phyloP scores from a whole-genome alignment of 2,797 vertebrate species.

The Oryzias dopingdopingensis region DNA sequence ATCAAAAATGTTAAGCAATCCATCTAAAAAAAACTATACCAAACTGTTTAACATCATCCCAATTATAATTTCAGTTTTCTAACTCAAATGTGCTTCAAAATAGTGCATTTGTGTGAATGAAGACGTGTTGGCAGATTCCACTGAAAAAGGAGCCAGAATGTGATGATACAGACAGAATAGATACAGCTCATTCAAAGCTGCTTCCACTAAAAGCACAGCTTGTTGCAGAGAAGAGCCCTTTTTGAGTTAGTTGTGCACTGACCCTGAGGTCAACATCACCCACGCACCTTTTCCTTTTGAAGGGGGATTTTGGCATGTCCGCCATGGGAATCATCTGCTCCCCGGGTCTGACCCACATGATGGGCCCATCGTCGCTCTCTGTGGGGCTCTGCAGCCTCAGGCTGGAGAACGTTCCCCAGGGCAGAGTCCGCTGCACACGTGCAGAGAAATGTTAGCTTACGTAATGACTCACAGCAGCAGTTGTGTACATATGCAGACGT shows the following conservation, averaged over 20 bases:
- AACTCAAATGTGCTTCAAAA: too few species aligned
- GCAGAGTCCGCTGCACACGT: constrained; percentile 87
- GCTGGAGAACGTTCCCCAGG: constrained; percentile 96
- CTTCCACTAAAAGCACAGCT: too few species aligned
- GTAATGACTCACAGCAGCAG: neutral
- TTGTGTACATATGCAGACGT: neutral
- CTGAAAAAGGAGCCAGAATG: too few species aligned
- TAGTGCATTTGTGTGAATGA: too few species aligned
- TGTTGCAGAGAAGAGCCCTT: too few species aligned
- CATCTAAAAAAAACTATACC: too few species aligned
- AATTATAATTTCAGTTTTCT: too few species aligned
- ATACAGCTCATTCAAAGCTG: too few species aligned
- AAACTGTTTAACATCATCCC: too few species aligned
- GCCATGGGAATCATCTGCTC: constrained; percentile 99
- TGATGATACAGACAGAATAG: too few species aligned
- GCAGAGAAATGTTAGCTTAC: constrained; percentile 8
- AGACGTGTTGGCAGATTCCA: too few species aligned
- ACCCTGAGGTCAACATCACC: neutral
- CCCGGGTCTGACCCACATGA: constrained; percentile 98
- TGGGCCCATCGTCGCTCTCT: constrained; percentile 97
- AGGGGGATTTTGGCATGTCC: constrained; percentile 99
- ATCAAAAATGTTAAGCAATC: too few species aligned
- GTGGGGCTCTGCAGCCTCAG: constrained; percentile 92
- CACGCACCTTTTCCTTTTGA: constrained; percentile 96
- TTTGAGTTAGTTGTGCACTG: neutral